A percentile compares a stretch with the other conserved stretches of the same genome.
Evolutionary conservation across 2,113 vertebrate genomes (phyloP).

Genomic region (Hepsetus odoe): DNA sequence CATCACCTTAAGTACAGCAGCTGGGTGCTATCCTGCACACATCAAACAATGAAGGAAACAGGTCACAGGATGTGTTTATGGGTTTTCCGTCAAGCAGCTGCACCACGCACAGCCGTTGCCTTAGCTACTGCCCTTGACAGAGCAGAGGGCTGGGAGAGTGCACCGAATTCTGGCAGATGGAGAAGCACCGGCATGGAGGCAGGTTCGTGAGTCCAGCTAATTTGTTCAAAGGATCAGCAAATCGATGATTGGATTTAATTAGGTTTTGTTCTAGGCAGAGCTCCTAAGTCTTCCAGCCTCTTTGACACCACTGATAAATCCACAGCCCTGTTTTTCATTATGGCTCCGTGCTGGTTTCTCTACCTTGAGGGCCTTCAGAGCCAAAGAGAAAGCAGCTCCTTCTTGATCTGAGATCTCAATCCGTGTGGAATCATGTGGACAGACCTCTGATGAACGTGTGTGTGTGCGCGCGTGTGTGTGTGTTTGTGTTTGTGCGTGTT

Average conservation of each 20-base stretch:
- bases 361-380: slow-evolving; percentile 31
- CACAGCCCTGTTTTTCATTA: slow-evolving; percentile 45
- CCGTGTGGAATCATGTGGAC: slow-evolving; percentile 29
- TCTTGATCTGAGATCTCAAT: slow-evolving; percentile 30
- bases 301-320: slow-evolving; percentile 28
- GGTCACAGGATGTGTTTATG: slow-evolving; percentile 46
- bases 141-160: slow-evolving; percentile 26
- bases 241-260: slow-evolving; percentile 53
- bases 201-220: slow-evolving; percentile 45
- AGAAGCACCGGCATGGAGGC: slow-evolving; percentile 28
- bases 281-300: slow-evolving; percentile 22
- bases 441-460: slow-evolving; percentile 26
- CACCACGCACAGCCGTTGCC: slow-evolving; percentile 53
- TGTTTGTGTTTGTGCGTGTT: slow-evolving; percentile 36
- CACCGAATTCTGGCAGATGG: slow-evolving; percentile 32
- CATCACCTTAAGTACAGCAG: slow-evolving; percentile 69
- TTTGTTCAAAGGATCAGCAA: slow-evolving; percentile 43
- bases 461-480: slow-evolving; percentile 24
- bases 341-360: neutral
- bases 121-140: slow-evolving; percentile 40
- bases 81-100: slow-evolving; percentile 43
- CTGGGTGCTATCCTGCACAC: slow-evolving; percentile 59
- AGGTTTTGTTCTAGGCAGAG: slow-evolving; percentile 37
- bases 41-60: slow-evolving; percentile 42
- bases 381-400: slow-evolving; percentile 8